phyloP scores from a whole-genome alignment of 2,888 invertebrate species.

The Amorpha juglandis region DNA sequence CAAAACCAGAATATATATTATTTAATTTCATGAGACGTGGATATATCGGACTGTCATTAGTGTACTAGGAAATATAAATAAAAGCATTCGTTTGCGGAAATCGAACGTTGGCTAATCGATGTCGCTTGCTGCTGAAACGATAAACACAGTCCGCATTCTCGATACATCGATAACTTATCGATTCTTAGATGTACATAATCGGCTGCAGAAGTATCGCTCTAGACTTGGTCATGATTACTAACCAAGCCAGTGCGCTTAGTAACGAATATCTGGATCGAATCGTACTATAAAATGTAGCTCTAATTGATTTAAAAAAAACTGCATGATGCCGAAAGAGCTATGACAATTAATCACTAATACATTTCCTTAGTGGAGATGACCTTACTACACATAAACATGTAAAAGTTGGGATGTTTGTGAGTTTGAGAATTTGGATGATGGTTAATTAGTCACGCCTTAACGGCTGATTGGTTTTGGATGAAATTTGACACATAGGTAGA shows the following conservation, averaged over 20 bases:
- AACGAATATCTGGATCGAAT: neutral
- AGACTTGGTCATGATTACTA: neutral
- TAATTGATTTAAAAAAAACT: no score
- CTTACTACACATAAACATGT: no score
- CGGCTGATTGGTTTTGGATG: no score
- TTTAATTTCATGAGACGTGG: neutral
- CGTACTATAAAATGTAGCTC: no score
- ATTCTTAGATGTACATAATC: neutral
- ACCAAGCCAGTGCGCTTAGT: neutral
- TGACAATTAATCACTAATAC: no score
- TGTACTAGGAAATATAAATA: neutral
- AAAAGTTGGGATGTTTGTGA: no score
- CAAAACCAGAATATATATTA: neutral
- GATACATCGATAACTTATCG: constrained; percentile 14
- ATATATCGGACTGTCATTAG: constrained; percentile 4
- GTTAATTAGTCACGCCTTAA: no score
- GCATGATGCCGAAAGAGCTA: no score
- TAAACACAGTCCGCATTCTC: constrained; percentile 5
- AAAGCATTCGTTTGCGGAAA: neutral
- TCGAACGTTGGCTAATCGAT: constrained; percentile 5
- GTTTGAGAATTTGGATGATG: no score
- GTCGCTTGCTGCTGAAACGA: constrained; percentile 3
- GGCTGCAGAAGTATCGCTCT: neutral
- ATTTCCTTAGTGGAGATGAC: no score
- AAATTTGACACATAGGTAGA: no score